Evolutionary conservation across 2,113 vertebrate species (phyloP), one percentile per base, ranked within the genome.

Genomic region (Sminthopsis crassicaudata): DNA sequence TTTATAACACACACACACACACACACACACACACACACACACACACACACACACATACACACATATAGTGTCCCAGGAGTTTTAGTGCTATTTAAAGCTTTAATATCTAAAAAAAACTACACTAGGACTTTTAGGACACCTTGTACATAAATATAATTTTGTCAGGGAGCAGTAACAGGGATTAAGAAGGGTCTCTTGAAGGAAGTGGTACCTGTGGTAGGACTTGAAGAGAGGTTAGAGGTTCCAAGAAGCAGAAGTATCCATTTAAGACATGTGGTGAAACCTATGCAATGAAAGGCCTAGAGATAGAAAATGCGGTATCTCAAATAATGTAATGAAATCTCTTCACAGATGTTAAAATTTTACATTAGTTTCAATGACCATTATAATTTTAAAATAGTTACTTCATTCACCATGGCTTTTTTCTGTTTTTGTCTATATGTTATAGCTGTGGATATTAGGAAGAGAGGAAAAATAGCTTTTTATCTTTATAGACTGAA

Each of bases 371-470:
- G 27, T 30, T 30, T 60, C 57, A 30, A 30, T 67, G 30, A 14
- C 12, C 23, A 67, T 90, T 0, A 0, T 22, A 30, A 57, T 52
- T 22, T 95, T 26, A 46, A 91, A 92, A 95, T 3, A 53, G 19
- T 46, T 95, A 0, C 19, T 92, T 88, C 53, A 53, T 53, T 95
- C 19, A 42, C 2, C 5, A 8, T 50, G 30, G 26, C 6, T 91
- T 42, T 76, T 76, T 88, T 94, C 90, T 93, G 42, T 5, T 55
- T 93, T 46, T 84, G 8, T 92, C 46, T 91, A 53, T 1, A 52
- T 0, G 57, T 51, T 30, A 46, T 19, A 23, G 89, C 53, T 91
- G 4, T 94, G 92, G 48, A 90, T 95, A 93, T 96, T 55, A 84
- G 67, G n/a, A 42, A 84, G n/a, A 84, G 16, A 42, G 60, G 16